Evolutionary conservation across 2,888 invertebrate species (phyloP), one percentile per base, ranked within the genome.

Genomic region (Drosophila ezoana): DNA sequence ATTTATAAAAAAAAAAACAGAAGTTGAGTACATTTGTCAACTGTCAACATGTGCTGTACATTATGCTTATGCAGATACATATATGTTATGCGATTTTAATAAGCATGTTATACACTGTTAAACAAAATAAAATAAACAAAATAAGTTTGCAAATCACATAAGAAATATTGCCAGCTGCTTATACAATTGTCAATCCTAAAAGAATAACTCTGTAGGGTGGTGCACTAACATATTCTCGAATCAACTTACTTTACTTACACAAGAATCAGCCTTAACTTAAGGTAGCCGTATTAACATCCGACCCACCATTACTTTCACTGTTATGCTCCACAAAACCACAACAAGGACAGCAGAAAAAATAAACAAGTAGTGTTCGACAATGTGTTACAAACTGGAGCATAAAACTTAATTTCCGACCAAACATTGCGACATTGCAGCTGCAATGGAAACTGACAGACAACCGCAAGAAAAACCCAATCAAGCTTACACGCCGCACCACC

Each of bases 401-500:
- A 76, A 87, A 89, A 87, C 74, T 87, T 70, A 80, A 82, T 89
- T 89, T 89, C 16, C 63, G 63, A 72, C 53, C 81, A 56, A 85
- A 63, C 79, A 79, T 71, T 66, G 80, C 64, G 76, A 83, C 84
- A 60, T 54, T 71, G 80, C 75, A 66, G 59, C 58, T 58, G 65
- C 56, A 69, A 77, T 63, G 62, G 67, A 69, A 64, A 62, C 40
- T 60, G 83, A 54, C 65, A 62, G 64, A 45, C 62, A 68, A 83
- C 89, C 82, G 48, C 87, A 87, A 66, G 82, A 62, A 77, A 87
- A 89, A 87, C 62, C 74, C 89, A 83, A 87, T 89, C 82, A 87
- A 70, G 67, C 75, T 72, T 69, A 74, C 89, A 84, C 37, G 79
- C 69, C 67, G 65, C 67, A 75, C 52, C 49, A 67, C 37, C 35